Evolutionary conservation across 1,140 invertebrate species (phyloP).

Genomic region (Tetraneura akinire): DNA sequence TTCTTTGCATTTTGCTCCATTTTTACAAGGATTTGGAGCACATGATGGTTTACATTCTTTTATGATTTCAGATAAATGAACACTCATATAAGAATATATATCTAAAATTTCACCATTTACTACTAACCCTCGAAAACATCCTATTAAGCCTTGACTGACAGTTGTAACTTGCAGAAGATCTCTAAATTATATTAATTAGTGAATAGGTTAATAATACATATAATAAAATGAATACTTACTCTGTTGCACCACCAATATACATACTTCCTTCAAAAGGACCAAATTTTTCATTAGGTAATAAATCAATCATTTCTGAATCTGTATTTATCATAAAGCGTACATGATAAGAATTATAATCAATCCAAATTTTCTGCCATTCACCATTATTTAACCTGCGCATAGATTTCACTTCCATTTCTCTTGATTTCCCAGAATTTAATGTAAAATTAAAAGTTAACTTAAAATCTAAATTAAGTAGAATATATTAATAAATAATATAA

Average conservation of each 20-base stretch:
- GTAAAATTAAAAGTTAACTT: slow-evolving; percentile 88
- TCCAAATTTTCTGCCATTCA: slow-evolving; percentile 95
- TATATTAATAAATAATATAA: slow-evolving; percentile 1
- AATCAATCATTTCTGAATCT: slow-evolving; percentile 82
- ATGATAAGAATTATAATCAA: slow-evolving; percentile 89
- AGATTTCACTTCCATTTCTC: slow-evolving; percentile 79
- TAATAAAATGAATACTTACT: slow-evolving; percentile 66
- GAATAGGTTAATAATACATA: not conserved
- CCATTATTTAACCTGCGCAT: slow-evolving; percentile 80
- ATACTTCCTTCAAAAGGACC: slow-evolving; percentile 89
- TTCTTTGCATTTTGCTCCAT: slow-evolving; percentile 86
- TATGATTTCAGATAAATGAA: slow-evolving; percentile 84
- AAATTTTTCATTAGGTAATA: slow-evolving; percentile 82
- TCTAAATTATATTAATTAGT: slow-evolving; percentile 60
- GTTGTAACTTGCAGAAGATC: slow-evolving; percentile 75
- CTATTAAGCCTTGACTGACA: slow-evolving; percentile 84
- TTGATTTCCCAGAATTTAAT: slow-evolving; percentile 76
- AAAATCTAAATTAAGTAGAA: slow-evolving; percentile 66
- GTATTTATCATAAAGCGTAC: slow-evolving; percentile 92
- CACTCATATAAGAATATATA: slow-evolving; percentile 91
- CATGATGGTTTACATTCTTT: slow-evolving; percentile 91
- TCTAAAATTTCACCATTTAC: slow-evolving; percentile 89
- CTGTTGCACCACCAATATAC: slow-evolving; percentile 88
- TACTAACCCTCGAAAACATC: slow-evolving; percentile 87
- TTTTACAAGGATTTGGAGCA: slow-evolving; percentile 89